Base-by-base conservation (phyloP, 2,113 vertebrate genomes). In the Puffinus mauretanicus region DNA sequence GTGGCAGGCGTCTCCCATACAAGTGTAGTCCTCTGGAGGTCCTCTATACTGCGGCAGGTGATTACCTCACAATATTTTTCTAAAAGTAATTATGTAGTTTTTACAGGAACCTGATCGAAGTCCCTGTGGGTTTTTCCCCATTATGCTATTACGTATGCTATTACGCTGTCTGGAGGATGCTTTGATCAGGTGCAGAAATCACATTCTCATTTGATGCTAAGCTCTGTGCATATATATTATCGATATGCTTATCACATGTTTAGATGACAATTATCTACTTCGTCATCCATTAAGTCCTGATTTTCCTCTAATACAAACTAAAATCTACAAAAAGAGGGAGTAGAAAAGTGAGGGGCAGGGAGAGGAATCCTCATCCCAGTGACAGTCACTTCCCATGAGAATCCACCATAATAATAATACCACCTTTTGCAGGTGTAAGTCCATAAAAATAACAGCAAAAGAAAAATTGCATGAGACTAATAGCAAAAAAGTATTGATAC, bases 1-100 rank as follows among this genome's bases (percentile, higher is more conserved):
- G 18, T n/a, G 20, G 2, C 10, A 58, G 20, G 4, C 3, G 2
- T 71, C 13, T 66, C 34, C 21, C 2, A 21, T 24, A 47, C 0
- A 1, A 71, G 4, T 46, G 34, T 12, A 71, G 9, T 47, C 30
- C 36, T 64, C 32, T 86, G 22, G 25, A 67, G 4, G 8, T 42
- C 32, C 32, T 69, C n/a, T 67, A 5, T 17, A 14, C 10, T 42
- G 38, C 9, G 66, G 40, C 26, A 82, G 27, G 7, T 44, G 12
- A 8, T 44, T 73, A 14, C 7, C 14, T 70, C 27, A 46, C 47
- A 76, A 12, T 42, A 65, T 3, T 88, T 75, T 76, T 69, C 21
- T 86, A 16, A 46, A 15, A 64, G 6, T 24, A 30, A 36, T 73
- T 61, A 19, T 18, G 27, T 27, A 82, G 9, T 44, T 82, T 90